phyloP scores from a whole-genome alignment of 1,140 invertebrate genomes.

The Tetragnatha versicolor region DNA sequence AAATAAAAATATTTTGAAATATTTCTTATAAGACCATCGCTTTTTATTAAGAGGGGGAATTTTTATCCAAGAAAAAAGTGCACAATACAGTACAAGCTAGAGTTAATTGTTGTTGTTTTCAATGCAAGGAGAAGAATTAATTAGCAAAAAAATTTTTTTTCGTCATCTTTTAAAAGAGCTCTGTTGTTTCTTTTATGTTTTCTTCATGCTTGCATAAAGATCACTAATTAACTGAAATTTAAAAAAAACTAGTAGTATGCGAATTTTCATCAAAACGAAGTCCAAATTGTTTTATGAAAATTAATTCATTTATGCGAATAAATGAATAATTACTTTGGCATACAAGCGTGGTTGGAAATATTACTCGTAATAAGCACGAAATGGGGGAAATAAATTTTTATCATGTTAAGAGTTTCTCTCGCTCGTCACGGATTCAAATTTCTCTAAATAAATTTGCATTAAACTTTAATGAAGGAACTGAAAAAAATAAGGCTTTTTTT shows the following conservation, averaged over 20 bases:
- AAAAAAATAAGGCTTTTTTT: no score
- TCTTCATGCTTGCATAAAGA: constrained; percentile 11
- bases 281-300: constrained; percentile 22
- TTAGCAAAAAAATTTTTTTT: constrained; percentile 32
- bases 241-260: neutral
- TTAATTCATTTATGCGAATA: no score
- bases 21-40: constrained; percentile 14
- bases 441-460: no score
- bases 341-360: no score
- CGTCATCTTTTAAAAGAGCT: no score
- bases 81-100: neutral
- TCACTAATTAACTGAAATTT: constrained; percentile 25
- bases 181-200: constrained; percentile 17
- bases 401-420: no score
- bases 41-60: neutral
- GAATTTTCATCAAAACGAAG: constrained; percentile 21
- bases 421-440: no score
- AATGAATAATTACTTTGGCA: constrained; percentile 20
- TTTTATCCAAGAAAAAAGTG: constrained; percentile 11
- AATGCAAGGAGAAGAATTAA: neutral
- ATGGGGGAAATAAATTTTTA: no score
- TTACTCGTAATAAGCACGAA: no score
- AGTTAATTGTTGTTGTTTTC: constrained; percentile 20
- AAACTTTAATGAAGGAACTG: no score
- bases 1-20: no score